phyloP scores from a whole-genome alignment of 2,113 vertebrate genomes.

The Dolichotis patagonum region DNA sequence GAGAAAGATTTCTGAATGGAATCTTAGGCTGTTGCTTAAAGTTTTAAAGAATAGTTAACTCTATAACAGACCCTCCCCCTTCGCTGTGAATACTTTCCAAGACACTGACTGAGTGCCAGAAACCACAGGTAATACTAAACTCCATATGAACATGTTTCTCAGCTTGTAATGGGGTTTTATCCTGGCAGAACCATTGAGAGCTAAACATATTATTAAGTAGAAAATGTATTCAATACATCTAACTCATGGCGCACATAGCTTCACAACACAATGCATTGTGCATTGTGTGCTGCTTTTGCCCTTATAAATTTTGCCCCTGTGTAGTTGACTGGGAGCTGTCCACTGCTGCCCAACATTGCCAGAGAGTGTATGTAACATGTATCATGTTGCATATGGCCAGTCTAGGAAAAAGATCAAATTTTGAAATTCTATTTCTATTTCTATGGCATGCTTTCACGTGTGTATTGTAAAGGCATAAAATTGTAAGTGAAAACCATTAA shows the following conservation, averaged over 20 bases:
- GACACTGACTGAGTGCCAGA: neutral
- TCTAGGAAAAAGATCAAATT: neutral
- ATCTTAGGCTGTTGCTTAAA: neutral
- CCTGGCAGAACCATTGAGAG: neutral
- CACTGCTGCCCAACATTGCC: neutral
- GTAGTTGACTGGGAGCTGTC: neutral
- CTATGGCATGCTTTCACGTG: neutral
- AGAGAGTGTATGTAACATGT: too few species aligned
- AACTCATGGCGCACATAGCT: neutral
- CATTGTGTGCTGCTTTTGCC: neutral
- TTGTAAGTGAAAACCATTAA: neutral
- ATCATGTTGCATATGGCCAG: neutral
- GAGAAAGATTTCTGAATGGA: neutral
- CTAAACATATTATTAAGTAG: neutral
- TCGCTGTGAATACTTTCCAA: neutral
- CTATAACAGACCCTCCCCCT: neutral
- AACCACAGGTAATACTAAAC: neutral
- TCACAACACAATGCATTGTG: neutral
- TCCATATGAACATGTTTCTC: neutral
- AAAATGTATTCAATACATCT: neutral
- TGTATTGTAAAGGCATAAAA: neutral
- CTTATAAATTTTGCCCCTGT: neutral
- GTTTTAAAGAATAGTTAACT: conserved; percentile 16
- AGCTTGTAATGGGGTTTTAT: neutral
- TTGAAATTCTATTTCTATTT: neutral